Conservation (phyloP, 2,888 invertebrate genomes). For the Drosophila melanosoma region DNA sequence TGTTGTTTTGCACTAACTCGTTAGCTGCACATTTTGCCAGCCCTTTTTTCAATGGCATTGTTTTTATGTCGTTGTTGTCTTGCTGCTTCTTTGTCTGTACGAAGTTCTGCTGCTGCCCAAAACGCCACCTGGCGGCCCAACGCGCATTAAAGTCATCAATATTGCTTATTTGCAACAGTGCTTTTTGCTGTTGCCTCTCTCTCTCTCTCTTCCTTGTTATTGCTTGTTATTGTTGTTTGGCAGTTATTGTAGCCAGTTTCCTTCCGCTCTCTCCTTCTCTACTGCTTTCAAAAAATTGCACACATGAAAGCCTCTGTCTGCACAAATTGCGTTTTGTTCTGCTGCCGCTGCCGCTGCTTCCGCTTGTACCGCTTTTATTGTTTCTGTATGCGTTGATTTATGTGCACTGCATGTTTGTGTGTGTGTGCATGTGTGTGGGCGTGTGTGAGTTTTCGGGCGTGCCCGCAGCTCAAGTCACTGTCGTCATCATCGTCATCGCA, state of each 20-base stretch:
- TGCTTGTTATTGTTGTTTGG: constrained; percentile 45
- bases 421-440: constrained; percentile 8
- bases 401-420: constrained; percentile 51
- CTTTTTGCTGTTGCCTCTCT: constrained; percentile 26
- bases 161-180: constrained; percentile 76
- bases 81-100: constrained; percentile 17
- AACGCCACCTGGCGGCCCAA: constrained; percentile 58
- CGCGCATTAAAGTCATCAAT: constrained; percentile 71
- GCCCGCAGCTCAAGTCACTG: constrained; percentile 36
- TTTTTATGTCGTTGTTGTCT: constrained; percentile 46
- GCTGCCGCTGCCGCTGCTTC: constrained; percentile 42
- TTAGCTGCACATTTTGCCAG: constrained; percentile 66
- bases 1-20: constrained; percentile 47
- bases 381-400: constrained; percentile 73
- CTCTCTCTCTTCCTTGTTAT: not conserved
- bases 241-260: constrained; percentile 54
- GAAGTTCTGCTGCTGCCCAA: not conserved
- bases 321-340: constrained; percentile 76
- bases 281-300: constrained; percentile 5
- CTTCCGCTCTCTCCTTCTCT: constrained; percentile 12
- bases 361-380: constrained; percentile 55
- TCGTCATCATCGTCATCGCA: constrained; percentile 8
- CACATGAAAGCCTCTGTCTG: constrained; percentile 29
- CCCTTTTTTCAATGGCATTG: constrained; percentile 51
- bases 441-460: constrained; percentile 19